Conservation (phyloP, 2,797 vertebrate genomes). For the Poeciliopsis presidionis region DNA sequence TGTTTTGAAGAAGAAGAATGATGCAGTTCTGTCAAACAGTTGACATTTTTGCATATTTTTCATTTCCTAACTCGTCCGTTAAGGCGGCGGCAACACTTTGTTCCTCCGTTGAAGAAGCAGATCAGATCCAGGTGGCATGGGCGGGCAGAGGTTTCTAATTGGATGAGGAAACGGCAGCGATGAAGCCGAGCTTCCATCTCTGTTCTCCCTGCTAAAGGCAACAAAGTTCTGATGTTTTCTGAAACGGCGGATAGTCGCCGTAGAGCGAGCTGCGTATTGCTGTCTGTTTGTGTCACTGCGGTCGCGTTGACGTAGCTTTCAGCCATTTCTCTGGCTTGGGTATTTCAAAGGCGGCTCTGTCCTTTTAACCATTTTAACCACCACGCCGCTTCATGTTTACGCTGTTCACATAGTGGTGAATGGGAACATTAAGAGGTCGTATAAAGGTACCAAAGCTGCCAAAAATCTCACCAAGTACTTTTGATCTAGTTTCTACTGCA, state of each 20-base stretch:
- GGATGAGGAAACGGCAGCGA: conserved; percentile 20
- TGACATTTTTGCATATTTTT: not conserved
- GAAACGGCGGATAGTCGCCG: conserved; percentile 11
- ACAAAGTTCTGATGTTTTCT: conserved; percentile 33
- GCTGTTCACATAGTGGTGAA: conserved; percentile 10
- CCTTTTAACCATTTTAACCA: conserved; percentile 21
- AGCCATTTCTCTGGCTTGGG: not conserved
- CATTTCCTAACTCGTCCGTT: conserved; percentile 28
- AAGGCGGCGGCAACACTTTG: conserved; percentile 27
- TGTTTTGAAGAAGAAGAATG: not conserved
- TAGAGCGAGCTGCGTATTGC: conserved; percentile 10
- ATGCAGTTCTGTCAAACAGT: not conserved
- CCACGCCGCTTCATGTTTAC: conserved; percentile 13
- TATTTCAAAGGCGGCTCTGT: conserved; percentile 2
- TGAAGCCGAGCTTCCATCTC: conserved; percentile 13
- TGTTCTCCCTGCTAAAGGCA: conserved; percentile 16
- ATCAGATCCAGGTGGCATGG: conserved; percentile 29
- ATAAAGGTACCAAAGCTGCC: not conserved
- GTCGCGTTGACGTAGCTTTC: conserved; percentile 15
- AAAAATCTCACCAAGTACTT: too few species aligned
- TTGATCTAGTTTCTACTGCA: too few species aligned
- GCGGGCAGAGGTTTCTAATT: conserved; percentile 34
- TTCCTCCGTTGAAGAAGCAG: conserved; percentile 26
- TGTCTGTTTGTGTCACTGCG: conserved; percentile 11
- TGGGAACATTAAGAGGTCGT: conserved; percentile 36